Base-by-base conservation (phyloP, 2,113 vertebrate genomes). In the Anhinga rufa region DNA sequence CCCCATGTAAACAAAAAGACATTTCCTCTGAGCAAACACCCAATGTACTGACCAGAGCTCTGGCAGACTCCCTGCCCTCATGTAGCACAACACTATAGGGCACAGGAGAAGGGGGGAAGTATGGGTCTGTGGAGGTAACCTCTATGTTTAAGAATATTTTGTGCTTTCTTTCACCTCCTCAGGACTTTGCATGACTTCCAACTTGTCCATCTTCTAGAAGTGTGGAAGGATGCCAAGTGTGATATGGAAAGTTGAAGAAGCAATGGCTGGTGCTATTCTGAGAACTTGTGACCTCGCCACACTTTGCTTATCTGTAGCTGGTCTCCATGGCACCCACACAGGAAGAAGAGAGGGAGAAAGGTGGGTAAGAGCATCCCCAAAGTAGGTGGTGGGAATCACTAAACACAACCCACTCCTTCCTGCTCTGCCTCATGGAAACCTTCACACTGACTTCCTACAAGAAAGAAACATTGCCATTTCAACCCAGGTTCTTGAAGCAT, bases 1-100 rank as follows among this genome's bases (percentile, higher is more conserved):
- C 70, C 75, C 84, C 72, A 40, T 86, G 91, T 94, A 92, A 98
- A 97, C 93, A 97, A 97, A 97, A 88, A 88, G 64, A 94, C 89
- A 96, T 81, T 97, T 97, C 69, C 80, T 93, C 57, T 79, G 58
- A 94, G 74, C 85, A 97, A 96, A 92, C 10, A 82, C 36, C 54
- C 38, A 90, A 49, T 32, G 36, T 42, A 85, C 12, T 55, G 18
- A 81, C 68, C 62, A 78, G 54, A 94, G 83, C 81, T 62, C 78
- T 48, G 36, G 29, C 25, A 87, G 17, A 28, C 22, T 89, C 55
- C 57, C 70, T 42, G 12, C 12, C 62, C 11, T 46, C 61, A 14
- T 14, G 31, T 18, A 81, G 32, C 81, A 78, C 65, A 62, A 62
- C 72, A 11, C 24, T 90, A 42, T 32, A 19, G 9, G 36, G 69